Evolutionary conservation across 2,888 invertebrate species (phyloP).

Genomic region (Drosophila picticornis): DNA sequence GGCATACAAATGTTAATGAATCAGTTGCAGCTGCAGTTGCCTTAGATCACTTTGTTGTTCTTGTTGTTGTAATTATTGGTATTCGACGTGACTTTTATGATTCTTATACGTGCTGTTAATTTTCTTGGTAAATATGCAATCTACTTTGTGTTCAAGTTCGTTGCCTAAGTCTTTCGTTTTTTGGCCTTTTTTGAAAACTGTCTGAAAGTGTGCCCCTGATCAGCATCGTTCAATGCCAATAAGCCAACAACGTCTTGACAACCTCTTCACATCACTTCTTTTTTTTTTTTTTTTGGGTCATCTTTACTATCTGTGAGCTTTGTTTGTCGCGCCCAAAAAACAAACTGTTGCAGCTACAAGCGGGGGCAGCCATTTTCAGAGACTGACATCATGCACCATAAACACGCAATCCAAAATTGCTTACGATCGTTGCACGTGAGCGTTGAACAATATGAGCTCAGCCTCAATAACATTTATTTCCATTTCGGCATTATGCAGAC

Average conservation of each 20-base stretch:
- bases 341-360: constrained; percentile 2
- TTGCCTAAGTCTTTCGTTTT: constrained; percentile 71
- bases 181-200: constrained; percentile 1
- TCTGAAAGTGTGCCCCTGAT: constrained; percentile 23
- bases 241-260: constrained; percentile 12
- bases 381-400: constrained; percentile 20
- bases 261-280: constrained; percentile 8
- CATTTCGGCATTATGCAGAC: constrained; percentile 27
- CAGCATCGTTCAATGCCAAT: constrained; percentile 35
- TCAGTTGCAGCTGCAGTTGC: constrained; percentile 5
- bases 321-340: constrained; percentile 47
- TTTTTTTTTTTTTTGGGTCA: constrained; percentile 37
- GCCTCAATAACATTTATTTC: constrained; percentile 20
- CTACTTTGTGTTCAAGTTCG: constrained; percentile 63
- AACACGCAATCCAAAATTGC: constrained; percentile 34
- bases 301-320: constrained; percentile 23
- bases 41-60: neutral
- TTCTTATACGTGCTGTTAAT: constrained; percentile 18
- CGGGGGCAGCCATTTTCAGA: constrained; percentile 18
- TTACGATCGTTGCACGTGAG: constrained; percentile 53
- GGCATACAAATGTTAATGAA: constrained; percentile 59
- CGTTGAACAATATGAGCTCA: constrained; percentile 28
- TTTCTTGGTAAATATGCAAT: constrained; percentile 23
- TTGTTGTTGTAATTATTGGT: constrained; percentile 19
- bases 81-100: constrained; percentile 43